phyloP scores from a whole-genome alignment of 2,797 vertebrate species.

The Characodon lateralis region DNA sequence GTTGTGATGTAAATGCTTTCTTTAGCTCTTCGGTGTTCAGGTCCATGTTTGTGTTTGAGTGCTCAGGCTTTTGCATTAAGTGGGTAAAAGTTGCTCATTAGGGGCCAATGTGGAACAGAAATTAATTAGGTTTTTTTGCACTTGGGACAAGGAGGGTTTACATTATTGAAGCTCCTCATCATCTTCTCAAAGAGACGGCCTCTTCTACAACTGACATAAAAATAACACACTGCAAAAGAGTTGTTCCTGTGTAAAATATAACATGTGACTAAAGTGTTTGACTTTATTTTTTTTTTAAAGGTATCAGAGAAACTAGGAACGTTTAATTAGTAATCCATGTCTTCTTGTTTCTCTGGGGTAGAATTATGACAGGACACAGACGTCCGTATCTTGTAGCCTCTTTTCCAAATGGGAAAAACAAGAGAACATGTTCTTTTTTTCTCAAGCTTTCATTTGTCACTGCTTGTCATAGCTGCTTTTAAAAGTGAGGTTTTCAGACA shows the following conservation, averaged over 20 bases:
- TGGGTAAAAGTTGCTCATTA: slow-evolving; percentile 3
- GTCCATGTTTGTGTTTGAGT: slow-evolving; percentile 5
- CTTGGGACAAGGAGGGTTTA: neutral
- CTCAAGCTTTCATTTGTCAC: too few species aligned
- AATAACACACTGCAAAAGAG: neutral
- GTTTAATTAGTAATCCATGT: neutral
- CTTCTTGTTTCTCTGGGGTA: too few species aligned
- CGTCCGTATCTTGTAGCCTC: too few species aligned
- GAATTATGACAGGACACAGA: too few species aligned
- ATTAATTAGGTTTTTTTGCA: neutral
- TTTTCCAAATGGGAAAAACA: too few species aligned
- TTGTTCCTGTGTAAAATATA: neutral
- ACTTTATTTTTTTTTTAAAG: neutral
- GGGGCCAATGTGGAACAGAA: neutral
- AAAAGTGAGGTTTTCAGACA: too few species aligned
- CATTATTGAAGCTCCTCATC: neutral
- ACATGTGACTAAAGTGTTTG: neutral
- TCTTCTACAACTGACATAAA: neutral
- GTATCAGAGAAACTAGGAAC: neutral
- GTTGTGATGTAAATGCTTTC: slow-evolving; percentile 20
- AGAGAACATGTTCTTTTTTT: too few species aligned
- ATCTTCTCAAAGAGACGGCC: neutral
- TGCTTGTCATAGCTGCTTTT: too few species aligned
- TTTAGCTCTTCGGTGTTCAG: slow-evolving; percentile 9
- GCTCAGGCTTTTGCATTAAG: slow-evolving; percentile 7